Conservation (phyloP, 2,113 vertebrate species). For the Engystomops pustulosus region DNA sequence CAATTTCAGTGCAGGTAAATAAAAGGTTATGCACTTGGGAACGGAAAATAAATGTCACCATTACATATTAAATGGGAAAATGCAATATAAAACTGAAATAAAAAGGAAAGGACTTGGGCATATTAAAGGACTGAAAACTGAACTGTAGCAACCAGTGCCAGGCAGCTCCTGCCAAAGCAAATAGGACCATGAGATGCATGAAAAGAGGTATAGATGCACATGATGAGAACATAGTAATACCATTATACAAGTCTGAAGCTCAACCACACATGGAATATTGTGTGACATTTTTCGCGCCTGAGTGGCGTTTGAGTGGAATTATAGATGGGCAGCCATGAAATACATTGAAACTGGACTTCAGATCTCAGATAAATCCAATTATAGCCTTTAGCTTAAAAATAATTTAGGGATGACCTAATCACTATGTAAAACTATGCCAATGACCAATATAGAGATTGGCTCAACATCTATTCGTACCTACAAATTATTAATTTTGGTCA, state of each 20-base stretch:
- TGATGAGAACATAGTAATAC: background rate
- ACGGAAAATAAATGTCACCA: background rate
- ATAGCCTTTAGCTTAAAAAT: too few species aligned
- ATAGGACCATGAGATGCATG: background rate
- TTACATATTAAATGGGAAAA: background rate
- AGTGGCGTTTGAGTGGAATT: too few species aligned
- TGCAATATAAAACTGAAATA: background rate
- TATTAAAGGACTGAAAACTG: background rate
- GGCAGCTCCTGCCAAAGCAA: background rate
- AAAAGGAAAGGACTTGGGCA: background rate
- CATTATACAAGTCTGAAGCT: background rate
- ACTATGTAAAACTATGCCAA: too few species aligned
- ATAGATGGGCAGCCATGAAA: too few species aligned
- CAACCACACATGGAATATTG: background rate
- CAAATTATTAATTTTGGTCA: too few species aligned
- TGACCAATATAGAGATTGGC: too few species aligned
- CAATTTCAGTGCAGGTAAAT: background rate
- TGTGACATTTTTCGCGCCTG: background rate
- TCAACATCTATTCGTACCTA: too few species aligned
- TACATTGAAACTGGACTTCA: too few species aligned
- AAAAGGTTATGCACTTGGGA: slow-evolving; percentile 1
- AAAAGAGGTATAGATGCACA: background rate
- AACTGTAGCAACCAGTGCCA: background rate
- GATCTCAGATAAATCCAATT: too few species aligned
- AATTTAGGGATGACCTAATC: too few species aligned